Evolutionary conservation across 2,888 invertebrate genomes (phyloP).

Genomic region (Sipha maydis): DNA sequence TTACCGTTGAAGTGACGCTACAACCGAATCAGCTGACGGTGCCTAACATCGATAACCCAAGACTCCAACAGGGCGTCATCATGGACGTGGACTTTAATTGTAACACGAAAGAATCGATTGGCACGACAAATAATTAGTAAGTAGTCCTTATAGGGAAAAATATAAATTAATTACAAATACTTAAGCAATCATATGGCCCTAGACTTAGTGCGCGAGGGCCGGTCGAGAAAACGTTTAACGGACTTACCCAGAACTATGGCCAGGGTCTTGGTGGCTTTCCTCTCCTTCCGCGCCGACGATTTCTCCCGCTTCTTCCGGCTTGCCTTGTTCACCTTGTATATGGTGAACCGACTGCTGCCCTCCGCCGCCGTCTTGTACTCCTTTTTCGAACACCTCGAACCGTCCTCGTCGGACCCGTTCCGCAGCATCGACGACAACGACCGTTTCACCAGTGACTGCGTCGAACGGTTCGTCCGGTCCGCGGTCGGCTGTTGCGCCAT

Average conservation of each 20-base stretch:
- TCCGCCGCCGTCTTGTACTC: slow-evolving; percentile 74
- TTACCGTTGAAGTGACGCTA: too few relatives aligned
- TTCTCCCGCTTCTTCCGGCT: slow-evolving; percentile 94
- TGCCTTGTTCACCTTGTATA: slow-evolving; percentile 93
- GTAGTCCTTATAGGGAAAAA: too few relatives aligned
- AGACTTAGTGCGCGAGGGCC: too few relatives aligned
- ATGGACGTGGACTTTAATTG: too few relatives aligned
- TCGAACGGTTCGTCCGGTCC: slow-evolving; percentile 31
- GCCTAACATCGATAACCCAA: too few relatives aligned
- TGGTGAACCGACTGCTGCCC: slow-evolving; percentile 83
- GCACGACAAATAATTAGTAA: too few relatives aligned
- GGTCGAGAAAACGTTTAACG: too few relatives aligned
- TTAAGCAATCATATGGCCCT: too few relatives aligned
- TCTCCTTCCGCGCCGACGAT: slow-evolving; percentile 91
- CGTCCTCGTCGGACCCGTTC: slow-evolving; percentile 65
- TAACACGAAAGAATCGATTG: too few relatives aligned
- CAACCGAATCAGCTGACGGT: too few relatives aligned
- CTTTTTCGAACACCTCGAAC: slow-evolving; percentile 72
- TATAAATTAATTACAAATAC: too few relatives aligned
- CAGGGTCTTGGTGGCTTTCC: slow-evolving; percentile 97
- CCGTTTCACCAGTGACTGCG: slow-evolving; percentile 63
- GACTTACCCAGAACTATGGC: slow-evolving; percentile 96
- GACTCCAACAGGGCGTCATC: too few relatives aligned
- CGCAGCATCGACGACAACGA: slow-evolving; percentile 67
- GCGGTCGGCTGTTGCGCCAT: not conserved